phyloP scores from a whole-genome alignment of 1,140 invertebrate genomes.

The Sycophila sp. region DNA sequence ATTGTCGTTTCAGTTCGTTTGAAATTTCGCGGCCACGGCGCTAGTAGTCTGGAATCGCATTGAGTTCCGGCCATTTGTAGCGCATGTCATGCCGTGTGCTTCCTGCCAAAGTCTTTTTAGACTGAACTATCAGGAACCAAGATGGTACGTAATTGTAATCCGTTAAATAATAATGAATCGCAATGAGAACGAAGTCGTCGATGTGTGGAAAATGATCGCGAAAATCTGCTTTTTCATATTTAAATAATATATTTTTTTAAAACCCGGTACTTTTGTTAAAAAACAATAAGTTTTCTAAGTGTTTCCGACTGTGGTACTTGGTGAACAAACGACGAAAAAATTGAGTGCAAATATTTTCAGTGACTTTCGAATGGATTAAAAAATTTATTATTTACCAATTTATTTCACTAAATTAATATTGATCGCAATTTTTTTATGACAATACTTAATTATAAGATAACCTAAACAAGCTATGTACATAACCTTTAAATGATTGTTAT shows the following conservation, averaged over 20 bases:
- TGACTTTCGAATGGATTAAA: background rate
- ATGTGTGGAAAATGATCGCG: conserved; percentile 4
- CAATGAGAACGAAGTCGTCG: conserved; percentile 5
- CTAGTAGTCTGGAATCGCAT: background rate
- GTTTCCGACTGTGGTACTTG: background rate
- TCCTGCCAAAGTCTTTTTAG: conserved; percentile 46
- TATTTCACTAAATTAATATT: background rate
- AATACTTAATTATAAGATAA: background rate
- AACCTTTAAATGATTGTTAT: conserved; percentile 45
- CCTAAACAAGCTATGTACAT: conserved; percentile 27
- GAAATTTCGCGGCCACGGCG: too few relatives aligned
- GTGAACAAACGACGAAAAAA: background rate
- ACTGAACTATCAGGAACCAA: conserved; percentile 45
- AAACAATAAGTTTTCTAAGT: conserved; percentile 25
- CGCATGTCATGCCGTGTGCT: conserved; percentile 22
- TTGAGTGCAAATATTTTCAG: conserved; percentile 3
- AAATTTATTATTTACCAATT: background rate
- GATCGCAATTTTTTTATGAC: too few relatives aligned
- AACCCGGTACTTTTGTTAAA: conserved; percentile 1
- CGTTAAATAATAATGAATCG: conserved; percentile 42
- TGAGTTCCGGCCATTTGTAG: conserved; percentile 13
- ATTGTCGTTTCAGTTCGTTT: too few relatives aligned
- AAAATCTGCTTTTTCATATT: background rate
- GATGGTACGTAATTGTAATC: conserved; percentile 59
- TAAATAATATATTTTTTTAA: conserved; percentile 38